These are phyloP conservation scores for Keiferia lycopersicella DNA, from an alignment of 2,888 invertebrate species.

Conservation along the genomic window DNA sequence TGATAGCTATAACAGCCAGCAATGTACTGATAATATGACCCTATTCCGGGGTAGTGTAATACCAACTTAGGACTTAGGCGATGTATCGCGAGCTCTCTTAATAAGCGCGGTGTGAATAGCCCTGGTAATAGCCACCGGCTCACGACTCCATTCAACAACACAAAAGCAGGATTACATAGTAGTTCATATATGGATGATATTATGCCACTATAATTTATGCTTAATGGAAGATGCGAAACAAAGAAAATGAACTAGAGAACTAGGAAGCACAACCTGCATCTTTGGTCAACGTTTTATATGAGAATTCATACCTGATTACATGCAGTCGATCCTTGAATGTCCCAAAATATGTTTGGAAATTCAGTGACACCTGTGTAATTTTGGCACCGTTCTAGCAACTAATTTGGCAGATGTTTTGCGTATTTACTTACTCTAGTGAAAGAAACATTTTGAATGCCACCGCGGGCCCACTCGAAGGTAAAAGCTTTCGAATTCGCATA, in stretches of 20 bases:
- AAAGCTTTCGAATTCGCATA: neutral
- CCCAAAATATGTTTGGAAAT: no score
- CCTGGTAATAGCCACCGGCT: slow-evolving; percentile 14
- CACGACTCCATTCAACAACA: slow-evolving; percentile 22
- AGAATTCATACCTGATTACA: no score
- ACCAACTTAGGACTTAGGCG: neutral
- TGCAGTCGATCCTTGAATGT: no score
- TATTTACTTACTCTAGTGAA: no score
- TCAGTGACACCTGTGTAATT: no score
- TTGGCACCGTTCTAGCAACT: no score
- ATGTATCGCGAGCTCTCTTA: slow-evolving; percentile 26
- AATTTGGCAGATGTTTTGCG: no score
- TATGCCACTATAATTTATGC: slow-evolving; percentile 15
- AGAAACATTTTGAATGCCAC: no score
- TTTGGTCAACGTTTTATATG: no score
- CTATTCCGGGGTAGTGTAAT: neutral
- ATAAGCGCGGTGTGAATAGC: slow-evolving; percentile 26
- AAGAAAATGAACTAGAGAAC: neutral
- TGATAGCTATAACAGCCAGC: neutral
- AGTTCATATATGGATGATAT: slow-evolving; percentile 15
- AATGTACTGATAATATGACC: neutral
- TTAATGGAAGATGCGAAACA: neutral
- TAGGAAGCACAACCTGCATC: no score
- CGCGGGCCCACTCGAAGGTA: neutral
- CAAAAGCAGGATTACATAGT: slow-evolving; percentile 18